Percentiles rank a stretch among this genome's conserved stretches.
Evolutionary conservation across 2,797 vertebrate genomes (phyloP).

Genomic region (Lagorchestes hirsutus): DNA sequence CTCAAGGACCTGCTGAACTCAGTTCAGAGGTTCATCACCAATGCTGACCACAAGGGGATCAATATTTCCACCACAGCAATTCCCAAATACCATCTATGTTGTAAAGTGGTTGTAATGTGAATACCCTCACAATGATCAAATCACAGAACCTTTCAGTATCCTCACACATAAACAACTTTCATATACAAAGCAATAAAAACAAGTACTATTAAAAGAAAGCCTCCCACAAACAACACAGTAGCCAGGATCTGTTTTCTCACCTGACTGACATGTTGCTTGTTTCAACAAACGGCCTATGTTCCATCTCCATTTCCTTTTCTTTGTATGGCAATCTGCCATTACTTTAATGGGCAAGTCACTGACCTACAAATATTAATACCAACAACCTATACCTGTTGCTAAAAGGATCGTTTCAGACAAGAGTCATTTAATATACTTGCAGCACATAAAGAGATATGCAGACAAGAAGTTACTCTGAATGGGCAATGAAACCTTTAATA

Average conservation of each 20-base stretch:
- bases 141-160: background rate
- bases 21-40: background rate
- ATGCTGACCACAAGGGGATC: background rate
- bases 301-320: slow-evolving; percentile 60
- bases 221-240: slow-evolving; percentile 39
- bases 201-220: background rate
- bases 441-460: slow-evolving; percentile 24
- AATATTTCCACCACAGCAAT: background rate
- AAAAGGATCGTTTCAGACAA: slow-evolving; percentile 59
- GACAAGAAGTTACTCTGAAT: slow-evolving; percentile 52
- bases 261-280: background rate
- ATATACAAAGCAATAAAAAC: slow-evolving; percentile 41
- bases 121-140: background rate
- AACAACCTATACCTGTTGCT: slow-evolving; percentile 37
- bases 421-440: slow-evolving; percentile 43
- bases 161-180: slow-evolving; percentile 43
- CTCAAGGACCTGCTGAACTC: background rate
- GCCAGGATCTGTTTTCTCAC: background rate
- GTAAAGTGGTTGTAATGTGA: background rate
- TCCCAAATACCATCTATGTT: background rate
- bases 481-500: slow-evolving; percentile 64
- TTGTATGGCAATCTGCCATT: slow-evolving; percentile 67
- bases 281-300: slow-evolving; percentile 19
- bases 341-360: slow-evolving; percentile 44
- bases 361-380: slow-evolving; percentile 30